Base-by-base conservation (phyloP, 2,888 invertebrate species). In the Sminthurinus aureus region DNA sequence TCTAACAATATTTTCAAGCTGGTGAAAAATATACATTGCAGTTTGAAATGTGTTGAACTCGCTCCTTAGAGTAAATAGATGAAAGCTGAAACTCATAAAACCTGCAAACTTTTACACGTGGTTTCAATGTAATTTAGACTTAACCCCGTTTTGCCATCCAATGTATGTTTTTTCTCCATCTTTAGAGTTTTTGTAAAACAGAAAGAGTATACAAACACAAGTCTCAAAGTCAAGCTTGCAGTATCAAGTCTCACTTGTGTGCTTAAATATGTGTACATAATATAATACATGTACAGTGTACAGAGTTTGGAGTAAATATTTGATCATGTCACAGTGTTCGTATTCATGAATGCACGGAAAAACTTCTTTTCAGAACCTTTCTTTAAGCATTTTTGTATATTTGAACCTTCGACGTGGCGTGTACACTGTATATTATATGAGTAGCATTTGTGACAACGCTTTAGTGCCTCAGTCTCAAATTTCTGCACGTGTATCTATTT, bases 401-500 rank as follows among this genome's bases (percentile, higher is more conserved):
- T n/a, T n/a, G n/a, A n/a, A n/a, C n/a, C n/a, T n/a, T n/a, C n/a
- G n/a, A n/a, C n/a, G n/a, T n/a, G n/a, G n/a, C n/a, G n/a, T n/a
- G n/a, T n/a, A n/a, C n/a, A n/a, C n/a, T n/a, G n/a, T n/a, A n/a
- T 52, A 52, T 13, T 52, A 52, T 9, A 71, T 18, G 71, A 71
- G 20, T 71, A 8, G 24, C 20, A 24, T 12, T 71, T 67, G 71
- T 71, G 71, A 71, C 71, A 11, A 24, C 20, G 20, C 20, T 71
- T 3, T 20, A 22, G 9, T 13, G 71, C 22, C 24, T 66, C 2
- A 79, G 79, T 79, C 50, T 79, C 50, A 79, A 79, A 79, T 76
- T 76, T 76, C 79, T 67, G 79, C 79, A 79, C 79, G 79, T 79
- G 79, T 67, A 66, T 67, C 69, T 79, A 38, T 79, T 78, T 22